A percentile compares a stretch with the other conserved stretches of the same genome.
phyloP scores from a whole-genome alignment of 2,797 vertebrate genomes.

The Chromobotia macracanthus region DNA sequence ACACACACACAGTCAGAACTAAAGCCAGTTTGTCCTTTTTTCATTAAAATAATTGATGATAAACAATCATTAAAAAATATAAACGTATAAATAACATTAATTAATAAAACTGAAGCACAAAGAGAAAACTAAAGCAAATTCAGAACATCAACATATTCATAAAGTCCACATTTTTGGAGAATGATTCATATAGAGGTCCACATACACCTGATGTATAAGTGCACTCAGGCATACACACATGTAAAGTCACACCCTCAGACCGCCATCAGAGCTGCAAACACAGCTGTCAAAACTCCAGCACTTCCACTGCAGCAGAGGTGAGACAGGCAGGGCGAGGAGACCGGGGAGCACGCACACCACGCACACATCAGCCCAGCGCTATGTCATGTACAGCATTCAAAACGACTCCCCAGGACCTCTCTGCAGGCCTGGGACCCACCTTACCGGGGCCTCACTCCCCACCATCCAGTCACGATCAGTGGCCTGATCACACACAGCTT shows the following conservation, averaged over 20 bases:
- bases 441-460: constrained; percentile 54
- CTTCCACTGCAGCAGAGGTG: constrained; percentile 74
- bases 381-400: constrained; percentile 55
- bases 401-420: constrained; percentile 55
- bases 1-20: too few relatives aligned
- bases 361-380: constrained; percentile 43
- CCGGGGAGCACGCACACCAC: constrained; percentile 47
- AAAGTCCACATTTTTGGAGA: background rate
- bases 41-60: too few relatives aligned
- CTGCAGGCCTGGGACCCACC: constrained; percentile 47
- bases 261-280: constrained; percentile 75
- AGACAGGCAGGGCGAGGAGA: constrained; percentile 66
- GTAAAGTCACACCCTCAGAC: constrained; percentile 70
- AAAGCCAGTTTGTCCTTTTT: too few relatives aligned
- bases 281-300: constrained; percentile 83
- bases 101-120: too few relatives aligned
- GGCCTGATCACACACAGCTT: constrained; percentile 35
- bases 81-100: too few relatives aligned
- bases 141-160: background rate
- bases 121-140: background rate
- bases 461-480: constrained; percentile 51
- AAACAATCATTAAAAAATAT: background rate
- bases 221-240: constrained; percentile 62
- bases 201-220: constrained; percentile 62
- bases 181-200: constrained; percentile 53